Evolutionary conservation across 2,797 vertebrate genomes (phyloP).

Genomic region (Anas bernieri): DNA sequence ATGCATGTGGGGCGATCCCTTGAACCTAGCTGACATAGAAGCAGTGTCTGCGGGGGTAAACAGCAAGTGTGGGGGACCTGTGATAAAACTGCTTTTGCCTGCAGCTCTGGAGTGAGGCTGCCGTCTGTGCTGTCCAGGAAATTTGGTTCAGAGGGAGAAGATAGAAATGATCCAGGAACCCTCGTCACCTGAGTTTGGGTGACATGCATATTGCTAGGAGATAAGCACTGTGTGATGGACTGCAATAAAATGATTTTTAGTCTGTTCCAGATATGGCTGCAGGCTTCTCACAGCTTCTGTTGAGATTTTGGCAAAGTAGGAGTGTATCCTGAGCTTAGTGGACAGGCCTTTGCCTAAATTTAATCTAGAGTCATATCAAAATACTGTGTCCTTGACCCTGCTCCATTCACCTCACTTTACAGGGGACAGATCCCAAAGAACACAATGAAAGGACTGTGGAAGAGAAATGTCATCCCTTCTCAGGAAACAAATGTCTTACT

Average conservation of each 20-base stretch:
- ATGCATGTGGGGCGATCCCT: background rate
- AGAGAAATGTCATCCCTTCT: background rate
- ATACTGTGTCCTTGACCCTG: background rate
- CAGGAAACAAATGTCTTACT: background rate
- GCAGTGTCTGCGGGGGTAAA: background rate
- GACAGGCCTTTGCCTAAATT: background rate
- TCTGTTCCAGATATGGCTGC: background rate
- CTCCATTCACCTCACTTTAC: background rate
- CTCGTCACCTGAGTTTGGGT: background rate
- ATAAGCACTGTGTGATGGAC: background rate
- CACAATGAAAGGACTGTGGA: background rate
- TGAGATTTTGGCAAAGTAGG: background rate
- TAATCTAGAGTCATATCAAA: background rate
- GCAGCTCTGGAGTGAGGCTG: background rate
- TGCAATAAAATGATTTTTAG: background rate
- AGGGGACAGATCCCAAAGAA: background rate
- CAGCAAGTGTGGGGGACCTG: background rate
- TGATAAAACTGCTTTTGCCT: background rate
- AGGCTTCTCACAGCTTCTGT: background rate
- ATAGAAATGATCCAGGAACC: background rate
- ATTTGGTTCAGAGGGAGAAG: background rate
- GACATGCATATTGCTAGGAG: background rate
- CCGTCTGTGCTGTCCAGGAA: fast-evolving
- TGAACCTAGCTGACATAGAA: background rate
- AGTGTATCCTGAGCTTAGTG: background rate